Base-by-base conservation (phyloP, 2,113 vertebrate species). In the Setophaga coronata region DNA sequence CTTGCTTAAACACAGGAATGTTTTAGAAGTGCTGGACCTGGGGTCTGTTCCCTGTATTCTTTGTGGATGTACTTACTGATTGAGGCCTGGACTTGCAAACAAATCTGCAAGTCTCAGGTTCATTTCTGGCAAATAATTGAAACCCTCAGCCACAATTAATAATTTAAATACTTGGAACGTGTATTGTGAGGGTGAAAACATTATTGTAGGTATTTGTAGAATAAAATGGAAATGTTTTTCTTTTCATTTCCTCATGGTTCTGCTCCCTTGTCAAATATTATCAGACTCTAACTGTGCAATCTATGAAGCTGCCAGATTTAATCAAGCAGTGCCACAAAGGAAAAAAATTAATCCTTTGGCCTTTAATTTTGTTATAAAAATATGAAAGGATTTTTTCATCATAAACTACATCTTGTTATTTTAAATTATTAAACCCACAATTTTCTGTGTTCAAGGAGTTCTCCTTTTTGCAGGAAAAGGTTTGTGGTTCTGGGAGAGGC, bases 261-360 rank as follows among this genome's bases (percentile, higher is more conserved):
- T 90, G 40, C 21, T 94, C 64, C 26, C 86, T 86, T 97, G 86
- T 95, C 83, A 92, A 62, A 51, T 83, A 56, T 36, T 54, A 90
- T 93, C 86, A 87, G 51, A 73, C n/a, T 89, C 57, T 89, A 70
- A 89, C 58, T 70, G 45, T 86, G 83, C 56, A 51, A 25, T 88
- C 77, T 87, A 4, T 62, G 71, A 76, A 65, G 58, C 90, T 95
- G 93, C 86, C 94, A 84, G 64, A 16, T 62, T 93, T 95, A 80
- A 93, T 96, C 83, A 87, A 70, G 80, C 38, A 47, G 64, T 53
- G 89, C 24, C 47, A 54, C 58, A 70, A 83, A 85, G 36, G 13
- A 48, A 90, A 77, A 83, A 83, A 87, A 87, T 10, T 69, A 87
- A 71, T 89, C 34, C 25, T 58, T 14, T 66, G 38, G 19, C 60